Evolutionary conservation across 2,888 invertebrate genomes (phyloP), one percentile per base, ranked within the genome.

Genomic region (Balanococcus diminutus): DNA sequence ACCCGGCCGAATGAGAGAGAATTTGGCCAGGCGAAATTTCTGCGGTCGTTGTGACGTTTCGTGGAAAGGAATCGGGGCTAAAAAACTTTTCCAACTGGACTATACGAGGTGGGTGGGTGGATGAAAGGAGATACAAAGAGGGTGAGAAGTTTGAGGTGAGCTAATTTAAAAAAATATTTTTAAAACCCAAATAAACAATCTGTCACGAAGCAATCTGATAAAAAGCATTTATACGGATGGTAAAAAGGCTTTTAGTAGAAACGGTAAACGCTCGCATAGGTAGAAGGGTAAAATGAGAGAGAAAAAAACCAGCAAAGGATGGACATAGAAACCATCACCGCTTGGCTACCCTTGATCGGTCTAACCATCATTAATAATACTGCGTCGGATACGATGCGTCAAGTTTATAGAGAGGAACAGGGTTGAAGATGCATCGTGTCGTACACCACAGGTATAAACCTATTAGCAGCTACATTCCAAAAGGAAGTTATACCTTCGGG

Each of bases 401-500:
- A 81, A 46, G 36, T 42, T 46, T n/a, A 39, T n/a, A 36, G 11
- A 36, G 28, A 31, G 46, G 46, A 22, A 81, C 22, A 81, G 51
- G 56, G 46, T 46, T 51, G 51, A 82, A 46, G 19, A 82, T 51
- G 56, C 82, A 56, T 56, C 82, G 56, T 56, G 75, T 56, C 51
- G 82, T 56, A 82, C 81, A 81, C 81, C 81, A 46, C 82, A 82
- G 82, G 82, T 82, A 82, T 82, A 82, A 82, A 82, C 82, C 82
- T 82, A 82, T 82, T 82, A 82, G 82, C 82, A 81, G 81, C 46
- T 32, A 82, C 75, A 79, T 79, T 79, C 75, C 75, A 32, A 79
- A 79, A 79, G 75, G 75, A 79, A 79, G 75, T 79, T 16, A 16
- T 6, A 8, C 19, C n/a, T n/a, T 79, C 28, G 75, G 36, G 75